Percentiles rank a stretch among this genome's conserved stretches.
phyloP scores from a whole-genome alignment of 2,797 vertebrate genomes.

The Tragelaphus eurycerus region DNA sequence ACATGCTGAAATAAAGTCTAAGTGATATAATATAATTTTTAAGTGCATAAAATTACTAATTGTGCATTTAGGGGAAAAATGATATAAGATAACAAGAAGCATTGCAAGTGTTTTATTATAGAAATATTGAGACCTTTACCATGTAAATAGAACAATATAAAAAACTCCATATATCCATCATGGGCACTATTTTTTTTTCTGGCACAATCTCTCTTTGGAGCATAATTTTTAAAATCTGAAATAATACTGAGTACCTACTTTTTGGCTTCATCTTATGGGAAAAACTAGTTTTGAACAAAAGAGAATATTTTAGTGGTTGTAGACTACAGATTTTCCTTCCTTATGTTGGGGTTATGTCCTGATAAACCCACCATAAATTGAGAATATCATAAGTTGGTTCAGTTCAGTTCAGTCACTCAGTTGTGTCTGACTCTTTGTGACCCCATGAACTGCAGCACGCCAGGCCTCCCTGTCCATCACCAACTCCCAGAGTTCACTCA shows the following conservation, averaged over 20 bases:
- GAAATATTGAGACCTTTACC: slow-evolving; percentile 32
- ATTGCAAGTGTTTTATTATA: slow-evolving; percentile 8
- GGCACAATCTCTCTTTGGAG: background rate
- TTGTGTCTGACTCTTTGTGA: too few species aligned
- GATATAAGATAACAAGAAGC: slow-evolving; percentile 22
- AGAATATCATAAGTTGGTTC: background rate
- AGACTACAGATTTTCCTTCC: background rate
- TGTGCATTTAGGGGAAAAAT: slow-evolving; percentile 52
- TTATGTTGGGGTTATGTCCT: background rate
- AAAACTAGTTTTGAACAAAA: slow-evolving; percentile 18
- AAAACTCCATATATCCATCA: background rate
- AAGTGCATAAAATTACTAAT: slow-evolving; percentile 63
- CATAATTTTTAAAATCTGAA: slow-evolving; percentile 26
- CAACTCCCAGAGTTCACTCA: too few species aligned
- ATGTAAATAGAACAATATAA: slow-evolving; percentile 4
- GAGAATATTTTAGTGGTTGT: background rate
- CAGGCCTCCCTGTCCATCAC: too few species aligned
- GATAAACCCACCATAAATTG: background rate
- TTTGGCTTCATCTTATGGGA: background rate
- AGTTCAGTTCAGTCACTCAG: too few species aligned
- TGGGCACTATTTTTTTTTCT: background rate
- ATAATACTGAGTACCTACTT: slow-evolving; percentile 15
- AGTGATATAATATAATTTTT: slow-evolving; percentile 70
- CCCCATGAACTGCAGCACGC: too few species aligned
- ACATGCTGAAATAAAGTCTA: slow-evolving; percentile 73